phyloP scores from a whole-genome alignment of 1,140 invertebrate genomes.

The Cydia strobilella region DNA sequence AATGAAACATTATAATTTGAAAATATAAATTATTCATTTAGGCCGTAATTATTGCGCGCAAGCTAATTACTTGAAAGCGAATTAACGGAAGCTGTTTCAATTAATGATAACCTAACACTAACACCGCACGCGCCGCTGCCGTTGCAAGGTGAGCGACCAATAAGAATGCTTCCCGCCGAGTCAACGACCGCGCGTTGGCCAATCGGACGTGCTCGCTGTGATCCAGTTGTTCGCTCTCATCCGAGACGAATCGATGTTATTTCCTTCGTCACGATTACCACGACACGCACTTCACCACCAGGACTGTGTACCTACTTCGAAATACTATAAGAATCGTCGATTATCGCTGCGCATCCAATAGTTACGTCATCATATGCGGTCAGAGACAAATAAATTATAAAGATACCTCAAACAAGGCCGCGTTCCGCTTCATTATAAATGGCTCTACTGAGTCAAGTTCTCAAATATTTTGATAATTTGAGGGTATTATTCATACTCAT shows the following conservation, averaged over 20 bases:
- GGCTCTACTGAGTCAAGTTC: background rate
- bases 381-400: background rate
- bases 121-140: slow-evolving; percentile 39
- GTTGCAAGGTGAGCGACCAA: slow-evolving; percentile 40
- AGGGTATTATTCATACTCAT: too few relatives aligned
- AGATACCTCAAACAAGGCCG: background rate
- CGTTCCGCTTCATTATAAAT: background rate
- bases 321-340: background rate
- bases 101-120: slow-evolving; percentile 35
- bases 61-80: slow-evolving; percentile 5
- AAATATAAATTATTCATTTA: too few relatives aligned
- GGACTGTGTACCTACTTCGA: slow-evolving; percentile 6
- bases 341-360: background rate
- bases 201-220: slow-evolving; percentile 55
- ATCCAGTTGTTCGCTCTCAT: slow-evolving; percentile 53
- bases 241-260: slow-evolving; percentile 65
- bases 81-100: slow-evolving; percentile 32
- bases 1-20: too few relatives aligned
- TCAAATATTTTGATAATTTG: too few relatives aligned
- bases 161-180: slow-evolving; percentile 49
- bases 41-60: background rate
- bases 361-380: background rate
- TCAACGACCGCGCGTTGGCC: slow-evolving; percentile 59
- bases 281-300: slow-evolving; percentile 13
- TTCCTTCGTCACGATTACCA: slow-evolving; percentile 24